Evolutionary conservation across 2,797 vertebrate species (phyloP), one percentile per base, ranked within the genome.

Genomic region (Octomys mimax): DNA sequence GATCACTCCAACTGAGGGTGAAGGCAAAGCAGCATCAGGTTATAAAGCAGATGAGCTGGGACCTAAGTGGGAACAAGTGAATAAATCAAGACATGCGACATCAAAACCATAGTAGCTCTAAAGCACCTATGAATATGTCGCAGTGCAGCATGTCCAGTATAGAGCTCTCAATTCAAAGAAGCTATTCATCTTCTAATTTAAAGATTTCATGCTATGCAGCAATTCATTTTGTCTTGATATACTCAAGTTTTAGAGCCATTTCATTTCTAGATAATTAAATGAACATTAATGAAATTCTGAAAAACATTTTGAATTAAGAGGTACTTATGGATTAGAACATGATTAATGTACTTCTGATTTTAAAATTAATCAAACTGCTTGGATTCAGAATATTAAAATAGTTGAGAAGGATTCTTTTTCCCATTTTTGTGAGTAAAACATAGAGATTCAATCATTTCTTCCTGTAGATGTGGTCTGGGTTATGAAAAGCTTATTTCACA

Each of bases 311-410:
- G 59, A 57, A 36, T 1, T 75, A 68, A 87, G 52, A 87, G 10
- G 16, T 70, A 59, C 70, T 68, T 94, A 10, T 92, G 39, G 59
- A 82, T 96, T 71, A 75, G 87, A 82, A 39, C 28, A 83, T 79
- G 5, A 85, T 85, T 42, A 73, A 1, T 92, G 59, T 77, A 66
- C n/a, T 75, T 21, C 33, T 82, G 5, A 83, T 94, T 83, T 77
- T 61, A 21, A 87, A 84, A 80, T 87, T 94, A 91, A 94, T 89
- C 22, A 64, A 90, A 95, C 77, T 88, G 6, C 22, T 81, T 89
- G 57, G 7, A 79, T 8, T 59, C 54, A 81, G 73, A 52, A 77
- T 91, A 87, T 42, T 88, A 87, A 94, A 22, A 87, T 62, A 9
- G 33, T 33, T 9, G 78, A 87, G 11, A 95, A 4, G 92, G 1